Percentiles rank a stretch among this genome's conserved stretches.
Conservation (phyloP, 2,113 vertebrate genomes). For the Syngnathus typhle region DNA sequence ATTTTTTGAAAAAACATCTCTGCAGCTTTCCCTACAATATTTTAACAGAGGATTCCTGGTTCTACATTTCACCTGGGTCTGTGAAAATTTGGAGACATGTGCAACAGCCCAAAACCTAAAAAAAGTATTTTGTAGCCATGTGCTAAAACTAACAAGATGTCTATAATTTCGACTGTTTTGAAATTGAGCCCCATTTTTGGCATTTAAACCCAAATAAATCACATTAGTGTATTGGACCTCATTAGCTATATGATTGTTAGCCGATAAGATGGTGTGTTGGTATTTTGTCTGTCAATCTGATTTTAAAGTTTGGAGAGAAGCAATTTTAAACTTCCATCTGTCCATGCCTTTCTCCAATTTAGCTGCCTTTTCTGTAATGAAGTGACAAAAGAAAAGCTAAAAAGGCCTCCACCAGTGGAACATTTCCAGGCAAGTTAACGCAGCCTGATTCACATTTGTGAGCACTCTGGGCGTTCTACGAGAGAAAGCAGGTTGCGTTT, state of each 20-base stretch:
- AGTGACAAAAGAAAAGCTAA: conserved; percentile 38
- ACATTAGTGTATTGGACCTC: background rate
- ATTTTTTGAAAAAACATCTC: too few relatives aligned
- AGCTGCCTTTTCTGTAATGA: conserved; percentile 17
- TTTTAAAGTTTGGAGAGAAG: conserved; percentile 16
- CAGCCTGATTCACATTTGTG: conserved; percentile 55
- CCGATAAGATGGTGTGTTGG: background rate
- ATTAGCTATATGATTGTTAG: background rate
- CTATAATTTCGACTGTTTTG: too few relatives aligned
- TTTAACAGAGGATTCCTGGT: too few relatives aligned
- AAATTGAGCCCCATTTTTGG: too few relatives aligned
- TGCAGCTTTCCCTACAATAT: too few relatives aligned
- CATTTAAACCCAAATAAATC: background rate
- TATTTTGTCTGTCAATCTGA: background rate
- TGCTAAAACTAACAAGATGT: too few relatives aligned
- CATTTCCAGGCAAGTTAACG: conserved; percentile 60
- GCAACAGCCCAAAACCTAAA: too few relatives aligned
- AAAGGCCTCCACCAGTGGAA: conserved; percentile 45
- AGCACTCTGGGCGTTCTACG: conserved; percentile 53
- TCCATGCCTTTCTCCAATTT: conserved; percentile 6
- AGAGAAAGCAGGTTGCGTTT: conserved; percentile 52
- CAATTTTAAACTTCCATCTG: conserved; percentile 14
- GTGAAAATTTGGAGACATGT: too few relatives aligned
- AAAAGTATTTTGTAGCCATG: too few relatives aligned
- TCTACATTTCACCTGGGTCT: too few relatives aligned